Evolutionary conservation across 2,113 vertebrate species (phyloP).

Genomic region (Dasyornis broadbenti): DNA sequence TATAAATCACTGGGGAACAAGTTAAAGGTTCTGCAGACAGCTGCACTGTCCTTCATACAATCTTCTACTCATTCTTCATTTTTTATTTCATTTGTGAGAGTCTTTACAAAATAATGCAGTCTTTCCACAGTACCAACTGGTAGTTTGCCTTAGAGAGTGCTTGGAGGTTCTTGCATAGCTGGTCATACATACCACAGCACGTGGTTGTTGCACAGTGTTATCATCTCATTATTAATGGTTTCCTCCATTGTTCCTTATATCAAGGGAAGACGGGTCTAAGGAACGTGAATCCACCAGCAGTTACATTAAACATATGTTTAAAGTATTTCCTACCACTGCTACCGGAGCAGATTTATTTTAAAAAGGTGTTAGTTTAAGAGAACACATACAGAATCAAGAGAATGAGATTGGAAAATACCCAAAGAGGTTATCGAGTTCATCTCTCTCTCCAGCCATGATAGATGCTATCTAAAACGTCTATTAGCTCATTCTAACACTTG

Average conservation of each 20-base stretch:
- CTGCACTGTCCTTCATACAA: background rate
- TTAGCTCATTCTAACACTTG: background rate
- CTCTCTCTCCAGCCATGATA: background rate
- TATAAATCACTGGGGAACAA: conserved; percentile 25
- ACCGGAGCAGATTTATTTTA: background rate
- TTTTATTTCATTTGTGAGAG: conserved; percentile 24
- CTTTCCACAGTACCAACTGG: background rate
- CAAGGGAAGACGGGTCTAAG: background rate
- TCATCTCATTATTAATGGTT: background rate
- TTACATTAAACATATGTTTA: background rate
- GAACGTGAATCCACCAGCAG: background rate
- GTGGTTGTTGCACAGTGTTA: background rate
- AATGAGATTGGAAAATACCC: background rate
- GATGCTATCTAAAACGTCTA: background rate
- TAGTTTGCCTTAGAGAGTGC: background rate
- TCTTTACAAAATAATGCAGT: background rate
- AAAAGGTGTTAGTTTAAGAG: background rate
- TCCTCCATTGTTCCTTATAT: background rate
- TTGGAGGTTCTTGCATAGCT: background rate
- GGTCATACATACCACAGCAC: background rate
- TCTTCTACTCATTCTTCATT: background rate
- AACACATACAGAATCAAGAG: background rate
- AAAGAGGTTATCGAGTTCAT: background rate
- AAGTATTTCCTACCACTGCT: background rate
- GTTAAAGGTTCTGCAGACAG: conserved; percentile 38